Evolutionary conservation across 2,797 vertebrate genomes (phyloP), one percentile per base, ranked within the genome.

Genomic region (Liparis tanakae): DNA sequence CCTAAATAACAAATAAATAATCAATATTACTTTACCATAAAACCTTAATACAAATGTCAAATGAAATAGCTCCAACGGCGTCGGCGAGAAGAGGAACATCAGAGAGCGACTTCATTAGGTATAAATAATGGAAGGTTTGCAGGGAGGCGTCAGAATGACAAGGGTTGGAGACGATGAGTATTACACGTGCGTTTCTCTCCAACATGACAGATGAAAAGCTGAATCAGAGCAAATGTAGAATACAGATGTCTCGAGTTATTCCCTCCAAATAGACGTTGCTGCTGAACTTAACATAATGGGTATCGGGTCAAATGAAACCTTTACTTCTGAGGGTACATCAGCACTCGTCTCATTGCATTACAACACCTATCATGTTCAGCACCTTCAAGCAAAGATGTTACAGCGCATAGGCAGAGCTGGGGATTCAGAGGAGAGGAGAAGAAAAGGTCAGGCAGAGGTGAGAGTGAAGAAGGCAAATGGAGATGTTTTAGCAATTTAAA

Each of bases 291-390:
- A 63, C 78, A 85, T 83, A 83, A 84, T 69, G 79, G 55, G 68
- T 72, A 83, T 78, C 78, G 74, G 84, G 85, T 86, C 82, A 83
- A 84, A 88, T 73, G 80, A 85, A 85, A 70, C 70, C 68, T 41
- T 74, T 53, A 17, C 76, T 79, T 83, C 57, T 59, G 81, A 80
- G 81, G 65, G 74, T 68, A 77, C 61, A 71, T 71, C 59, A 61
- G 66, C 58, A 33, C 62, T 73, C 41, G 70, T 76, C 73, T 81
- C 46, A 76, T 78, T 76, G 48, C 70, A 80, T 76, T 74, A 76
- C 72, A 67, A 63, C 69, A 43, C 18, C 58, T 54, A 81, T 78
- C 79, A 70, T 54, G 70, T 43, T 81, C 70, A 67, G 44, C 61
- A 76, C 61, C 74, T 71, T 82, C 62, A 83, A 77, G 66, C 54